Evolutionary conservation across 2,888 invertebrate genomes (phyloP).

Genomic region (Tachina lurida): DNA sequence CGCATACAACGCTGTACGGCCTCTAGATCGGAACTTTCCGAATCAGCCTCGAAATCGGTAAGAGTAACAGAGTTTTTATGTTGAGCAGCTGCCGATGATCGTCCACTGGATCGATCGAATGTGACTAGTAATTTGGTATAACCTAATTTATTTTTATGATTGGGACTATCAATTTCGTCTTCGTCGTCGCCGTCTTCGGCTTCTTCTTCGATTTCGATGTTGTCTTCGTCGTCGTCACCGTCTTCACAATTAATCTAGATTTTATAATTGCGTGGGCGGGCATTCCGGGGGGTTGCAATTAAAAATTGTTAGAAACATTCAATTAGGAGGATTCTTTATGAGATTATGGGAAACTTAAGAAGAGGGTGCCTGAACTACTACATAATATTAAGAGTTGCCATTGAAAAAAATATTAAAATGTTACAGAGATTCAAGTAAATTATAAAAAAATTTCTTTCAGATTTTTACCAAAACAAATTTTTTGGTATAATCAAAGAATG

Average conservation of each 20-base stretch:
- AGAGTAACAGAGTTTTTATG: conserved; percentile 72
- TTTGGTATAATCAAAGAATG: too few relatives aligned
- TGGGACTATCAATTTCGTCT: conserved; percentile 75
- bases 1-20: conserved; percentile 68
- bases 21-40: conserved; percentile 84
- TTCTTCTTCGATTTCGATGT: conserved; percentile 75
- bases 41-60: conserved; percentile 86
- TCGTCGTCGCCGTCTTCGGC: conserved; percentile 74
- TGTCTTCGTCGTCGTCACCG: conserved; percentile 79
- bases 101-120: conserved; percentile 69
- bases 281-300: background rate
- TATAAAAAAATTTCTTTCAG: too few relatives aligned
- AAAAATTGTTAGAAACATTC: conserved; percentile 9
- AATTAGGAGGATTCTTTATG: background rate
- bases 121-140: conserved; percentile 74
- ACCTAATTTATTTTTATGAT: conserved; percentile 73
- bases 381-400: conserved; percentile 5
- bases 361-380: background rate
- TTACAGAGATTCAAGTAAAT: too few relatives aligned
- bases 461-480: too few relatives aligned
- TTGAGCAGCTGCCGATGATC: conserved; percentile 73
- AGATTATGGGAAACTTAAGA: background rate
- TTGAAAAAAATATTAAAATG: background rate
- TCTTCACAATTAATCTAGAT: conserved; percentile 77
- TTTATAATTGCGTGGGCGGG: background rate